Percentiles rank a stretch among this genome's conserved stretches.
Conservation (phyloP, 2,113 vertebrate genomes). For the Hemiscyllium ocellatum region DNA sequence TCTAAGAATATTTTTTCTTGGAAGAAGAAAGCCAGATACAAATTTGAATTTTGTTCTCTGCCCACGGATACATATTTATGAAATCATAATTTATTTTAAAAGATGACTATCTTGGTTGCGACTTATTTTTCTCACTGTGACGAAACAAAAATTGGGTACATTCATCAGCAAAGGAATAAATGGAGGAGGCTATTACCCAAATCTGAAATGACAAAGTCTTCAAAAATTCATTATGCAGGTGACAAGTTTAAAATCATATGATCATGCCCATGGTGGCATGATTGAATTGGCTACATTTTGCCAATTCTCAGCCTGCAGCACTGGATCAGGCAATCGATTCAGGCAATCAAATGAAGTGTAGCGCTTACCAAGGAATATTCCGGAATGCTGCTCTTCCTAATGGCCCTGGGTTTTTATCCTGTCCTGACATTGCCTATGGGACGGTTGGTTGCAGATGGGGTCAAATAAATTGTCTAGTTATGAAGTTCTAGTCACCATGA, state of each 20-base stretch:
- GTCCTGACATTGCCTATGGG: neutral
- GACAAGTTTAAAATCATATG: neutral
- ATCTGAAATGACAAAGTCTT: neutral
- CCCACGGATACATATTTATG: neutral
- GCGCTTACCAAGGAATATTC: neutral
- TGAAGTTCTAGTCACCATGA: neutral
- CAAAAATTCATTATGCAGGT: neutral
- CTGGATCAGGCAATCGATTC: neutral
- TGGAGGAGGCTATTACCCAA: neutral
- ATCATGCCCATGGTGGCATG: neutral
- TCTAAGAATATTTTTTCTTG: neutral
- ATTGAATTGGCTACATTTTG: neutral
- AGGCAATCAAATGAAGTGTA: neutral
- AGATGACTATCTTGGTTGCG: neutral
- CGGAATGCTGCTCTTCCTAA: neutral
- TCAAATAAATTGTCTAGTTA: neutral
- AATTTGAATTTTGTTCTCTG: neutral
- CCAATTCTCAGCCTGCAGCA: neutral
- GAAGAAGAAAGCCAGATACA: neutral
- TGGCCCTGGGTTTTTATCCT: neutral
- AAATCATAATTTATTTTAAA: neutral
- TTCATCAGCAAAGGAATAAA: neutral
- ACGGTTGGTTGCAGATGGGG: neutral
- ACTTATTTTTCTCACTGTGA: neutral
- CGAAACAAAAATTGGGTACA: neutral